phyloP scores from a whole-genome alignment of 2,113 vertebrate species.

The Pachycephala philippinensis region DNA sequence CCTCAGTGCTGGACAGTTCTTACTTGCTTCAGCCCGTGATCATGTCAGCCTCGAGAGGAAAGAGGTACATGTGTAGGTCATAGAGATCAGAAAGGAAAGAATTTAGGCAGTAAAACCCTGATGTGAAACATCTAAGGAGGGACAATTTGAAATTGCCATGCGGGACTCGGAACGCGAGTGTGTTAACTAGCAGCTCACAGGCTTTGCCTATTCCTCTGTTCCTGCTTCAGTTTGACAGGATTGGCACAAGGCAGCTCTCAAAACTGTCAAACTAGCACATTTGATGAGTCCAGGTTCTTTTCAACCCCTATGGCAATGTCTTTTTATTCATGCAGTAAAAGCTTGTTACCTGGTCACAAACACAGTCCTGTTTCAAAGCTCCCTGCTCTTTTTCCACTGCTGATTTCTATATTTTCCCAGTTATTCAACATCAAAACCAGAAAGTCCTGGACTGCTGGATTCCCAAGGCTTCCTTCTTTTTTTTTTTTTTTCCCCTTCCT shows the following conservation, averaged over 20 bases:
- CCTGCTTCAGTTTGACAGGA: not conserved
- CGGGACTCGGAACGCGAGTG: not conserved
- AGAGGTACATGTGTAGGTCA: conserved; percentile 53
- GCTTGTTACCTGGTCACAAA: not conserved
- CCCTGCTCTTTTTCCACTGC: not conserved
- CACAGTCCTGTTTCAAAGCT: not conserved
- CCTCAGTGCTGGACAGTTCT: not conserved
- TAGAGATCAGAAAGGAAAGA: conserved; percentile 47
- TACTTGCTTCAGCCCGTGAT: not conserved
- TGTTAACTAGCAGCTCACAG: conserved; percentile 37
- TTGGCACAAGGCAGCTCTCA: not conserved
- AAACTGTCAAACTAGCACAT: not conserved
- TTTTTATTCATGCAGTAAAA: not conserved
- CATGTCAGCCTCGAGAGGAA: not conserved
- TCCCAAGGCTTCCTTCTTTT: not conserved
- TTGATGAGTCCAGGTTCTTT: not conserved
- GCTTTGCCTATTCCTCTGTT: not conserved
- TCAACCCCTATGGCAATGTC: not conserved
- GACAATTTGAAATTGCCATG: not conserved
- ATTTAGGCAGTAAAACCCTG: conserved; percentile 24
- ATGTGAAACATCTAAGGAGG: conserved; percentile 27
- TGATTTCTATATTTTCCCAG: not conserved
- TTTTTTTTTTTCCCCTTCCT: accelerated
- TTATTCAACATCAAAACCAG: not conserved
- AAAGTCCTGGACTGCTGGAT: not conserved